phyloP scores from a whole-genome alignment of 2,113 vertebrate species.

The Rynchops niger region DNA sequence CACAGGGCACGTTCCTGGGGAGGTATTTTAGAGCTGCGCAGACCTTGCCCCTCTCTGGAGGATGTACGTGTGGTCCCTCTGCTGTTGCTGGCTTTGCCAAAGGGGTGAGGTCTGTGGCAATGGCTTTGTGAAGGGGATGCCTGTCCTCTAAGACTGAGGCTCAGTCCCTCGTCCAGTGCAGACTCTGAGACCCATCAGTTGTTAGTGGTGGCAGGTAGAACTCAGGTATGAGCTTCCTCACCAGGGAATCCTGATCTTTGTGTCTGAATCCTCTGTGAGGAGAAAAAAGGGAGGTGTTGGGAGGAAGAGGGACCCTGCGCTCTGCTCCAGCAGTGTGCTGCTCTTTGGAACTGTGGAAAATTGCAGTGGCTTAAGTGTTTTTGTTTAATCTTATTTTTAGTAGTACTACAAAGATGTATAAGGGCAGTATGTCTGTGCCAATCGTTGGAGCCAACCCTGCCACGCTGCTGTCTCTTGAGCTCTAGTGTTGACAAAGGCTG shows the following conservation, averaged over 20 bases:
- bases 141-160: background rate
- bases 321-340: background rate
- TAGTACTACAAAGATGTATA: background rate
- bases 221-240: fast-evolving
- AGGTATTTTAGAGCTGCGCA: background rate
- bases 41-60: background rate
- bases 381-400: background rate
- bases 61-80: background rate
- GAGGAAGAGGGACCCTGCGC: background rate
- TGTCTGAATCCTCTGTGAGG: background rate
- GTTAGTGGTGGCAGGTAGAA: background rate
- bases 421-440: background rate
- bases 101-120: background rate
- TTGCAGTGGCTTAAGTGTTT: background rate
- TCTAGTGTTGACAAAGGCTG: background rate
- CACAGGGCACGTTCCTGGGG: fast-evolving
- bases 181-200: background rate
- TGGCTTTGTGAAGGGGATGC: background rate
- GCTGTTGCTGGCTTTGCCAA: background rate
- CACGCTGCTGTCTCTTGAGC: background rate
- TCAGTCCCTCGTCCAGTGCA: fast-evolving
- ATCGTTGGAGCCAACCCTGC: background rate
- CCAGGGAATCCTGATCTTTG: background rate
- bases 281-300: background rate
- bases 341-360: background rate